Conservation (phyloP, 1,140 invertebrate species). For the Apis cerana region DNA sequence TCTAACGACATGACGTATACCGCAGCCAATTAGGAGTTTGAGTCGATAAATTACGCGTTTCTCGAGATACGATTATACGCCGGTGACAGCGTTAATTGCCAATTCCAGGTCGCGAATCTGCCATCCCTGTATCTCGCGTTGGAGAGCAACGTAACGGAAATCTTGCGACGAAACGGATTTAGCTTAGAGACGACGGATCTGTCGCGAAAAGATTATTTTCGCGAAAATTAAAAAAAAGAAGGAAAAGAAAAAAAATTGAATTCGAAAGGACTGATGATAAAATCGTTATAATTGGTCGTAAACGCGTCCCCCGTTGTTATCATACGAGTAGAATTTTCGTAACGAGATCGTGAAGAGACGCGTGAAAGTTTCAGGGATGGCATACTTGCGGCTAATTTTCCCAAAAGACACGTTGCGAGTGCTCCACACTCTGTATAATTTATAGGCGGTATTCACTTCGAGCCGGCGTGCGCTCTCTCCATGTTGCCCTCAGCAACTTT, state of each 20-base stretch:
- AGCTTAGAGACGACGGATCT: slow-evolving; percentile 20
- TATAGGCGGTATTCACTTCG: slow-evolving; percentile 68
- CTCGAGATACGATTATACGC: slow-evolving; percentile 72
- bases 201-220: not conserved
- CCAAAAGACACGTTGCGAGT: slow-evolving; percentile 66
- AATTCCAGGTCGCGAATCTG: slow-evolving; percentile 71
- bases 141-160: slow-evolving; percentile 61
- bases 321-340: slow-evolving; percentile 18
- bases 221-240: not conserved
- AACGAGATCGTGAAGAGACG: slow-evolving; percentile 11
- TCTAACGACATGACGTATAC: slow-evolving; percentile 68
- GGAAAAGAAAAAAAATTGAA: too few species aligned
- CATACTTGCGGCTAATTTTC: slow-evolving; percentile 57
- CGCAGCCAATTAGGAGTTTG: slow-evolving; percentile 74
- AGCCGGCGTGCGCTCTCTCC: slow-evolving; percentile 70
- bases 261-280: not conserved
- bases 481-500: slow-evolving; percentile 75
- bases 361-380: slow-evolving; percentile 16
- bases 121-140: slow-evolving; percentile 48
- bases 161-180: slow-evolving; percentile 59
- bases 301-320: not conserved
- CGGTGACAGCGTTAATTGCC: slow-evolving; percentile 73
- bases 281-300: too few species aligned
- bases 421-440: slow-evolving; percentile 66
- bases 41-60: slow-evolving; percentile 73